Evolutionary conservation across 2,888 invertebrate genomes (phyloP).

Genomic region (Tachystola acroxantha): DNA sequence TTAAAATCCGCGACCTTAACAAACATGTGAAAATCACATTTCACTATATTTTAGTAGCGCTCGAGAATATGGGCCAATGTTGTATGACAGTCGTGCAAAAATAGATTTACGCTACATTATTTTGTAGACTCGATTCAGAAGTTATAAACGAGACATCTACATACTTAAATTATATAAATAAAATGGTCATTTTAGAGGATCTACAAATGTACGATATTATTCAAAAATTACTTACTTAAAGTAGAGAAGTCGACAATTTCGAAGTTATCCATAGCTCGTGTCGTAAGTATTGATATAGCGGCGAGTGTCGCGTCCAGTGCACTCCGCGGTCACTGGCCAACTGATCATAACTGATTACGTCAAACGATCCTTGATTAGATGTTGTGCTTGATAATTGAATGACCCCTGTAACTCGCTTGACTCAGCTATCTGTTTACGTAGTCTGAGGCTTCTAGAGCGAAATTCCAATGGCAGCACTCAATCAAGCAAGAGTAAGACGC

Average conservation of each 20-base stretch:
- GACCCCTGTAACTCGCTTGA: conserved; percentile 27
- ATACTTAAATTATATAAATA: too few relatives aligned
- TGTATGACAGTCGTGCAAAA: conserved; percentile 17
- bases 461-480: too few relatives aligned
- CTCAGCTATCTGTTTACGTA: too few relatives aligned
- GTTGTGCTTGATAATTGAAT: conserved; percentile 49
- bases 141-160: not conserved
- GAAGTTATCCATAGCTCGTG: conserved; percentile 45
- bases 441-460: too few relatives aligned
- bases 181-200: too few relatives aligned
- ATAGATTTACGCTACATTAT: conserved; percentile 20
- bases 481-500: too few relatives aligned
- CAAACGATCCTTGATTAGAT: conserved; percentile 63
- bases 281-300: conserved; percentile 14
- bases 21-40: not conserved
- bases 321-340: conserved; percentile 53
- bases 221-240: conserved; percentile 47
- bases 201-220: too few relatives aligned
- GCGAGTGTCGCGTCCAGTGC: conserved; percentile 26
- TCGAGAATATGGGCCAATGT: conserved; percentile 20
- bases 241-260: conserved; percentile 54
- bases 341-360: conserved; percentile 41
- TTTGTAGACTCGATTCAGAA: not conserved
- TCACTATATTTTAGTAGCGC: conserved; percentile 6
- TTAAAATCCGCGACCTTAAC: not conserved